Evolutionary conservation across 2,113 vertebrate species (phyloP).

Genomic region (Elachura formosa): DNA sequence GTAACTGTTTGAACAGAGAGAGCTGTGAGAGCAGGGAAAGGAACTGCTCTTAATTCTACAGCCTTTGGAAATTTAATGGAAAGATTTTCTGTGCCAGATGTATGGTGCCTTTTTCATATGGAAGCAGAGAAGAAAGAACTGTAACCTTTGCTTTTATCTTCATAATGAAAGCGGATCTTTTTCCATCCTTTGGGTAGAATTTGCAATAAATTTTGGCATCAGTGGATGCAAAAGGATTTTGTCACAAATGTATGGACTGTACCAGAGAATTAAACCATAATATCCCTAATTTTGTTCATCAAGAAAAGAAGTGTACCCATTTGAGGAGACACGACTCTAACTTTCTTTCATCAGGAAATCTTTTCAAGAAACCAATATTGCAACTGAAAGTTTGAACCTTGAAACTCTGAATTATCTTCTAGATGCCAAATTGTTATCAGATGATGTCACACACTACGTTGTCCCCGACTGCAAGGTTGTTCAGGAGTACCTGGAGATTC

Average conservation of each 20-base stretch:
- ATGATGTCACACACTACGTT: conserved; percentile 90
- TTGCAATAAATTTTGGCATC: neutral
- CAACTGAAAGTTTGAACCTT: conserved; percentile 3
- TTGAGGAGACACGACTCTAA: neutral
- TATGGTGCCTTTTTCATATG: neutral
- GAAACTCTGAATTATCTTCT: conserved; percentile 28
- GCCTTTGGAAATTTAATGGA: neutral
- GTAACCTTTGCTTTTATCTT: neutral
- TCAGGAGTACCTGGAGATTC: conserved; percentile 88
- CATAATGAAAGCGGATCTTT: neutral
- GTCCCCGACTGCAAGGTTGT: conserved; percentile 89
- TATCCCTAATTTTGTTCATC: neutral
- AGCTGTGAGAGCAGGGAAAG: neutral
- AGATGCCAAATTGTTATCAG: conserved; percentile 86
- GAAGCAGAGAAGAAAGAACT: neutral
- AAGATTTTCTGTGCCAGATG: neutral
- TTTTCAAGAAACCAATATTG: neutral
- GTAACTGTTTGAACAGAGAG: neutral
- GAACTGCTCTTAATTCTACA: neutral
- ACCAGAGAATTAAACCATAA: neutral
- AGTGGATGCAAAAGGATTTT: neutral
- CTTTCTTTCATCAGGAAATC: neutral
- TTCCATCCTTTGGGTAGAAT: neutral
- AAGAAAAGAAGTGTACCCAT: neutral
- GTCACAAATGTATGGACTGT: neutral